Base-by-base conservation (phyloP, 1,140 invertebrate genomes). In the Anagrus nilaparvatae region DNA sequence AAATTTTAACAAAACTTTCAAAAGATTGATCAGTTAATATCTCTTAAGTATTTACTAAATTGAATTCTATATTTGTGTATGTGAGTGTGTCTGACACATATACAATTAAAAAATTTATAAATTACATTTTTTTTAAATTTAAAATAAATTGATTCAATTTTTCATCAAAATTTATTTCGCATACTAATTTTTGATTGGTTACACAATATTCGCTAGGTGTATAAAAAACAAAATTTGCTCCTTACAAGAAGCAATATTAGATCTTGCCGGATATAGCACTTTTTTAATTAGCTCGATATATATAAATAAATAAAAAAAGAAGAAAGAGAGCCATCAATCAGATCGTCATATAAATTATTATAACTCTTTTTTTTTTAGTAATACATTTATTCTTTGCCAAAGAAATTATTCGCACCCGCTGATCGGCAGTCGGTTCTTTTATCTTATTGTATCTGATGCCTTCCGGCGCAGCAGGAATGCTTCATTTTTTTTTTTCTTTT, bases 321-420 rank as follows among this genome's bases (percentile, higher is more conserved):
- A n/a, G 49, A 32, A 41, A 39, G 42, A 37, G 16, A 50, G 51
- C 58, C 56, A 59, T 59, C 54, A 58, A 59, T 59, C 56, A 59
- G 55, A 46, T 53, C 35, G 37, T 31, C 52, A 33, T 46, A n/a
- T n/a, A 34, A 21, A 31, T 53, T 55, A n/a, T 29, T 23, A 24
- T 19, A 18, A n/a, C 12, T 34, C 32, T 18, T 24, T 25, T 32
- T 32, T 5, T 32, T 17, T 5, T 17, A 17, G 5, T 14, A 5
- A 4, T 17, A 24, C 18, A 10, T 10, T 16, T 33, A 23, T 23
- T 25, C 8, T 25, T 31, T 7, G 20, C 28, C 8, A 23, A 23
- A 14, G 10, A 25, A 27, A 37, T 44, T 28, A 33, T 39, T 44
- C 21, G 43, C 43, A 35, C 42, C 9, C 33, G 10, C 28, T 3